phyloP scores from a whole-genome alignment of 2,888 invertebrate species.

The Aleiodes leptofemur region DNA sequence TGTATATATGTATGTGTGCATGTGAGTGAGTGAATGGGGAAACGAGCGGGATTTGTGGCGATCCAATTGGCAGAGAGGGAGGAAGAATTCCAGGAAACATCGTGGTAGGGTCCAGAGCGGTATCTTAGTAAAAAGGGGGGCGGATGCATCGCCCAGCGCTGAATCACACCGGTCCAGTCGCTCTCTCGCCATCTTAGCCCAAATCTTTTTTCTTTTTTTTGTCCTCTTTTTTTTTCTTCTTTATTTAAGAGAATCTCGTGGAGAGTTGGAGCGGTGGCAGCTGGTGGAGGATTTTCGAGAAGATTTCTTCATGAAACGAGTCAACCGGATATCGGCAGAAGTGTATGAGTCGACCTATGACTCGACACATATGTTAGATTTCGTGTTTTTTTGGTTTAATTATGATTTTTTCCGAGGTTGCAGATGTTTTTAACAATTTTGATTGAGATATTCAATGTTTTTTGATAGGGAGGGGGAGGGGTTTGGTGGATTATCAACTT shows the following conservation, averaged over 20 bases:
- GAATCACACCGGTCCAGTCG: constrained; percentile 61
- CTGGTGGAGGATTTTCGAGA: constrained; percentile 13
- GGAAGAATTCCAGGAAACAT: constrained; percentile 48
- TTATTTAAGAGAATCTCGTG: neutral
- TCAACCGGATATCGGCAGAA: constrained; percentile 51
- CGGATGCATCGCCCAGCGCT: constrained; percentile 67
- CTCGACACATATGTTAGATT: constrained; percentile 43
- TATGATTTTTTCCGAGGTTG: constrained; percentile 8
- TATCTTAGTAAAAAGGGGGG: constrained; percentile 44
- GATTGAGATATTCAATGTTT: neutral
- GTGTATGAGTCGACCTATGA: constrained; percentile 42
- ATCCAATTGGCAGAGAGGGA: constrained; percentile 50
- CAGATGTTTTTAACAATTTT: constrained; percentile 43
- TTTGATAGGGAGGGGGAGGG: no score
- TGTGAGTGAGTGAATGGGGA: constrained; percentile 48
- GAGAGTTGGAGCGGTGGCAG: constrained; percentile 1
- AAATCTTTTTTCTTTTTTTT: constrained; percentile 49
- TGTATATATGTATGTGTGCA: no score
- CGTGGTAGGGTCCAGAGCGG: constrained; percentile 17
- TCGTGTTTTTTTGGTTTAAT: neutral
- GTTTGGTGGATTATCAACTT: no score
- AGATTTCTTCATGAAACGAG: constrained; percentile 33
- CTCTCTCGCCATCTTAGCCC: constrained; percentile 64
- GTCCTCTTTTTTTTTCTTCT: constrained; percentile 42
- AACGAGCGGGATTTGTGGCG: constrained; percentile 39